Conservation (phyloP, 2,888 invertebrate species). For the Epirrhoe alternata region DNA sequence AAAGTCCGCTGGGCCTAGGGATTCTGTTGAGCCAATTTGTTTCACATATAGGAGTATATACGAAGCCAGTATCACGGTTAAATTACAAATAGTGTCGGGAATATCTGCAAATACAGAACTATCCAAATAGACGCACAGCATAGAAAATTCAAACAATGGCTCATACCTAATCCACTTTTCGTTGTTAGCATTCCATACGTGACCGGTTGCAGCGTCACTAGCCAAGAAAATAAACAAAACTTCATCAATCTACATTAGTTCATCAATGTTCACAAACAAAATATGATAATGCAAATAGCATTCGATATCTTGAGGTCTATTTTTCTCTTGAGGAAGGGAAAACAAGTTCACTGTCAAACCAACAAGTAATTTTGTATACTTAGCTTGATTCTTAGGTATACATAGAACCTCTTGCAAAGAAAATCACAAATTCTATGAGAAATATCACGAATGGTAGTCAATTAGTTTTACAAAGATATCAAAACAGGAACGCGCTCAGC, state of each 20-base stretch:
- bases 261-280: background rate
- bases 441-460: background rate
- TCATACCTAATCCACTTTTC: background rate
- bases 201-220: background rate
- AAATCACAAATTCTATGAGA: no score
- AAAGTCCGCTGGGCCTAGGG: background rate
- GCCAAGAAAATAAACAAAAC: background rate
- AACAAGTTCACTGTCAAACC: background rate
- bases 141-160: background rate
- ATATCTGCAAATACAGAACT: background rate
- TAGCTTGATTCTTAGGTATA: no score
- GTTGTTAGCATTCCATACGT: conserved; percentile 1
- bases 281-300: background rate
- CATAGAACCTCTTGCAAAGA: no score
- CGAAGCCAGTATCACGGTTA: background rate
- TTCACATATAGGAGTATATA: background rate
- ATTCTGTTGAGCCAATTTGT: background rate
- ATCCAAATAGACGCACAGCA: background rate
- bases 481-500: background rate
- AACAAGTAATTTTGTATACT: no score
- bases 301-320: no score
- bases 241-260: background rate
- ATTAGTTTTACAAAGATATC: background rate
- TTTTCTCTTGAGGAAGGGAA: background rate
- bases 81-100: background rate